Conservation (phyloP, 2,113 vertebrate species). For the Nanorana parkeri region DNA sequence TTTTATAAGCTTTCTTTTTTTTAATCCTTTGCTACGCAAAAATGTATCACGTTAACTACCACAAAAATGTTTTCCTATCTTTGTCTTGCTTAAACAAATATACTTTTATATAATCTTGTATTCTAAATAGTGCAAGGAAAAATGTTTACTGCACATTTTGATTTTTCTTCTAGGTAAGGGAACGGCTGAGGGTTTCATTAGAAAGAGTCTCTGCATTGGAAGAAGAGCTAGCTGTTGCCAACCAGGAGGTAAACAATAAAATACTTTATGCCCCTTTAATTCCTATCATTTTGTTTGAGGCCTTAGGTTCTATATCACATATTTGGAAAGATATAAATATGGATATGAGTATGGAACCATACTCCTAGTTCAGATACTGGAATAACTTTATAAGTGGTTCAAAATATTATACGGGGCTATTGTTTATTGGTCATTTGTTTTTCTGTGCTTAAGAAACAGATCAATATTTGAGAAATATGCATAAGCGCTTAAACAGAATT, state of each 20-base stretch:
- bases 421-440: too few relatives aligned
- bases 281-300: constrained; percentile 63
- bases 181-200: constrained; percentile 94
- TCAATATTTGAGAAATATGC: too few relatives aligned
- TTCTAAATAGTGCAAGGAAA: constrained; percentile 61
- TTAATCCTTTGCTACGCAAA: not conserved
- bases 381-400: too few relatives aligned
- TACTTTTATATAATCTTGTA: constrained; percentile 40
- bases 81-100: not conserved
- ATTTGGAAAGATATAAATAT: constrained; percentile 57
- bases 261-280: constrained; percentile 70
- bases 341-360: too few relatives aligned
- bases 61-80: not conserved
- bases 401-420: too few relatives aligned
- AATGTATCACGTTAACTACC: not conserved
- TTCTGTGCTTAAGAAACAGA: too few relatives aligned
- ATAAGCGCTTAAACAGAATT: too few relatives aligned
- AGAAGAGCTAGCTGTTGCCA: constrained; percentile 94
- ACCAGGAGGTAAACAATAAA: constrained; percentile 88
- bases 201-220: constrained; percentile 96
- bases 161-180: constrained; percentile 86
- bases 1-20: not conserved
- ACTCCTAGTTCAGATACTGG: too few relatives aligned
- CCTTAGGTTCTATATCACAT: constrained; percentile 64
- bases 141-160: constrained; percentile 73